Evolutionary conservation across 37 sponge, comb jelly and placozoan genomes (phyloP).

Genomic region (Crambe crambe): DNA sequence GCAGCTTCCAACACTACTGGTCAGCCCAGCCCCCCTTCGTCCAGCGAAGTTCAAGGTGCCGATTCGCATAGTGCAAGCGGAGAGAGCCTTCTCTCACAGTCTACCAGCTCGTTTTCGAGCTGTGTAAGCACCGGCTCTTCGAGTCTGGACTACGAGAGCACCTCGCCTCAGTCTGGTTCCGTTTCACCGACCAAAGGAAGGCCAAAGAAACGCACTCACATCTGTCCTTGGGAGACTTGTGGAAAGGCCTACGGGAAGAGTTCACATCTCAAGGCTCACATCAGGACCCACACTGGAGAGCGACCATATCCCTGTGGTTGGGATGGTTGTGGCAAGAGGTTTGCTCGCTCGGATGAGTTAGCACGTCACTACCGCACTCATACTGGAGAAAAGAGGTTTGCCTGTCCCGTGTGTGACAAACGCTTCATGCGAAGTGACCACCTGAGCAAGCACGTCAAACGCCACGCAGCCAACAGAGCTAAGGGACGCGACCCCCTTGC

Average conservation of each 20-base stretch:
- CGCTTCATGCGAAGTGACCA: constrained; percentile 99
- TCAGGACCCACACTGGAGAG: constrained; percentile 98
- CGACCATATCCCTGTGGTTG: constrained; percentile 96
- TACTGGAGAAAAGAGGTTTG: constrained; percentile 98
- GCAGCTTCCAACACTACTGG: constrained; percentile 53
- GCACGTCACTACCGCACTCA: constrained; percentile 97
- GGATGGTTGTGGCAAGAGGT: constrained; percentile 92
- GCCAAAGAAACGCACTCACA: constrained; percentile 81
- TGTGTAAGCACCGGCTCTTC: not conserved
- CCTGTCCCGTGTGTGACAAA: constrained; percentile 96
- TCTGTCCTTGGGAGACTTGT: constrained; percentile 88
- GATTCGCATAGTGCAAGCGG: constrained; percentile 18
- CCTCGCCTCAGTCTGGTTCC: constrained; percentile 6
- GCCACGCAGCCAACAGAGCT: constrained; percentile 80
- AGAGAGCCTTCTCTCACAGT: constrained; percentile 29
- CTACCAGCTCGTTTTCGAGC: constrained; percentile 19
- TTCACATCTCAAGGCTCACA: constrained; percentile 98
- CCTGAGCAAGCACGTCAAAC: constrained; percentile 93
- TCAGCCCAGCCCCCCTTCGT: constrained; percentile 17
- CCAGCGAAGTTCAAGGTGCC: not conserved
- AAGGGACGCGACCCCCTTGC: constrained; percentile 55
- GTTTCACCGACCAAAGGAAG: constrained; percentile 18
- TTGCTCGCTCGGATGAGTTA: constrained; percentile 98
- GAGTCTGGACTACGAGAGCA: constrained; percentile 16
- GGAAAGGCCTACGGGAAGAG: constrained; percentile 97